Conservation (phyloP, 2,888 invertebrate genomes). For the Pogonocherus hispidulus region DNA sequence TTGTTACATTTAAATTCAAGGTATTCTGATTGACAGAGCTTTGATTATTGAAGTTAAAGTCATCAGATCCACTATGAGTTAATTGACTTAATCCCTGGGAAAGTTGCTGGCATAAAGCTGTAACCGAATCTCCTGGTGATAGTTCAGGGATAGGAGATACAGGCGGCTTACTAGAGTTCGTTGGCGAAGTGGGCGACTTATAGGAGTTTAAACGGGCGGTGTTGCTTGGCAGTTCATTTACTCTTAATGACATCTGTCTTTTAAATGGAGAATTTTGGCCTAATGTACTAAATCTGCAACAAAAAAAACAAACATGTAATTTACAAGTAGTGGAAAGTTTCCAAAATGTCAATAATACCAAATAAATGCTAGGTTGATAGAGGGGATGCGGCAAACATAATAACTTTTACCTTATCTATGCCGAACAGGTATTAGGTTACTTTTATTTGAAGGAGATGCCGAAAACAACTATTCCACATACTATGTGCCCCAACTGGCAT, state of each 20-base stretch:
- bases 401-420: too few relatives aligned
- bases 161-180: conserved; percentile 65
- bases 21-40: conserved; percentile 73
- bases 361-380: too few relatives aligned
- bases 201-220: conserved; percentile 80
- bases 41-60: conserved; percentile 73
- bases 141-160: conserved; percentile 86
- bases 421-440: too few relatives aligned
- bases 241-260: conserved; percentile 93
- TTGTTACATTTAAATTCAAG: conserved; percentile 63
- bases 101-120: conserved; percentile 83
- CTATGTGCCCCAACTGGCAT: too few relatives aligned
- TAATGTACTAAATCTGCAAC: conserved; percentile 77
- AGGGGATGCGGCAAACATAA: too few relatives aligned
- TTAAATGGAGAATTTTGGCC: conserved; percentile 92
- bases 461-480: too few relatives aligned
- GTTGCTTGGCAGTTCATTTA: conserved; percentile 96
- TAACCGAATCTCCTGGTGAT: conserved; percentile 78
- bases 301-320: too few relatives aligned
- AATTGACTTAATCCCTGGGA: conserved; percentile 78
- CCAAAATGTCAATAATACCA: too few relatives aligned
- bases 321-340: too few relatives aligned
- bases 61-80: conserved; percentile 73
- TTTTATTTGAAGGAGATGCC: too few relatives aligned
- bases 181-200: conserved; percentile 59